Base-by-base conservation (phyloP, 2,113 vertebrate species). In the Coregonus clupeaformis region DNA sequence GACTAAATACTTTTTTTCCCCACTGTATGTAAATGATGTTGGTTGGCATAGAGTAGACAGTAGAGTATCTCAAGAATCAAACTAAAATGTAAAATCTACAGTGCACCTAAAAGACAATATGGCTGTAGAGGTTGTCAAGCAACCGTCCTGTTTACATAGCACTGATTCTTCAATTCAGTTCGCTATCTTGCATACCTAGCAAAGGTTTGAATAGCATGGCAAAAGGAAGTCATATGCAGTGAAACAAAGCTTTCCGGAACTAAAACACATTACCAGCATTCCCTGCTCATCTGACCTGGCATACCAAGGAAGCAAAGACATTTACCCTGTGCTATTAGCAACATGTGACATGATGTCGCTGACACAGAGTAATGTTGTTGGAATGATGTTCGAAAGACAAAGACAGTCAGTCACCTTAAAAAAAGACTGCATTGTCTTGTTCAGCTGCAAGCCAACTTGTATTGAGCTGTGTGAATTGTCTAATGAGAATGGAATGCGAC, bases 201-300 rank as follows among this genome's bases (percentile, higher is more conserved):
- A 77, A 77, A 74, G 73, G 79, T 84, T 72, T 76, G 72, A 64
- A 84, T 76, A 69, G 77, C 74, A 60, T 27, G n/a, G 67, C 52
- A 25, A 75, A 68, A 73, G 24, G 62, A 62, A 22, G 32, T 24
- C 5, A n/a, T 60, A 60, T n/a, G 2, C 20, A 22, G 20, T n/a
- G 16, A 59, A 59, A n/a, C 4, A n/a, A 3, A 22, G 20, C 55
- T n/a, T n/a, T 18, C 20, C 5, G 55, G 55, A 59, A 59, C 55
- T n/a, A n/a, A 59, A 59, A 59, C 55, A 59, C 55, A 59, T 13
- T n/a, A 55, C 52, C 52, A n/a, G 18, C 57, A 60, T 60, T 60
- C n/a, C n/a, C 57, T 2, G 1, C 14, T 60, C n/a, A 24, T 3
- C 7, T 20, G 57, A 22, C 18, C n/a, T 7, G 2, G 66, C 71